Conservation (phyloP, 2,113 vertebrate genomes). For the Ceyx margarethae region DNA sequence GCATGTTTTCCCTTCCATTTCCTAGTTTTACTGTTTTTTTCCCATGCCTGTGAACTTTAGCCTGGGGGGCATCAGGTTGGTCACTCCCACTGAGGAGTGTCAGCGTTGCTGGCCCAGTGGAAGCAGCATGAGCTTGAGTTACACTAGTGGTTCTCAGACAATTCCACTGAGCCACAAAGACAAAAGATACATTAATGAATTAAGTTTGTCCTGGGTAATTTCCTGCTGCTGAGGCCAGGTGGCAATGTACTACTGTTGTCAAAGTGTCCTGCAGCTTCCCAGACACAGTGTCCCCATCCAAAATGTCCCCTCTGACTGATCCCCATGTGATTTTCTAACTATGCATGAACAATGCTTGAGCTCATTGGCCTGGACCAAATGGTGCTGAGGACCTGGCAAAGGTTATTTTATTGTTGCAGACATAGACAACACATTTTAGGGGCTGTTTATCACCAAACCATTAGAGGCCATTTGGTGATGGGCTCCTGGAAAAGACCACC, state of each 20-base stretch:
- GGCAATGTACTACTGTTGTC: not conserved
- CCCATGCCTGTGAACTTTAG: not conserved
- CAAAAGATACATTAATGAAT: not conserved
- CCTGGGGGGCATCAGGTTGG: fast-evolving
- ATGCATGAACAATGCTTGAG: not conserved
- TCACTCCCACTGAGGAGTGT: fast-evolving
- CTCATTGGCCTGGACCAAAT: fast-evolving
- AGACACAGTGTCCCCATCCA: not conserved
- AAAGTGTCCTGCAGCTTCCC: not conserved
- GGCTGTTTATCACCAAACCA: not conserved
- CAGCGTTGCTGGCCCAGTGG: fast-evolving
- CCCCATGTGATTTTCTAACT: not conserved
- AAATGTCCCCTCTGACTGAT: not conserved
- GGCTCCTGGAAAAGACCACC: not conserved
- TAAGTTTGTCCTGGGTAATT: not conserved
- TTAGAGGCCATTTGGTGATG: not conserved
- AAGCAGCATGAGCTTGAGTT: not conserved
- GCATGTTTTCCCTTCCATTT: not conserved
- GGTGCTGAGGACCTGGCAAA: not conserved
- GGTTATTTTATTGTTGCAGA: not conserved
- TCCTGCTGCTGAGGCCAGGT: not conserved
- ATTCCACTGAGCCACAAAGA: not conserved
- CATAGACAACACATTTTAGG: fast-evolving
- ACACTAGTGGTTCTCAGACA: not conserved
- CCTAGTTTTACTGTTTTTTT: not conserved